These are phyloP conservation scores for Ptilonorhynchus violaceus DNA, from an alignment of 2,113 vertebrate species.

Conservation along the genomic window DNA sequence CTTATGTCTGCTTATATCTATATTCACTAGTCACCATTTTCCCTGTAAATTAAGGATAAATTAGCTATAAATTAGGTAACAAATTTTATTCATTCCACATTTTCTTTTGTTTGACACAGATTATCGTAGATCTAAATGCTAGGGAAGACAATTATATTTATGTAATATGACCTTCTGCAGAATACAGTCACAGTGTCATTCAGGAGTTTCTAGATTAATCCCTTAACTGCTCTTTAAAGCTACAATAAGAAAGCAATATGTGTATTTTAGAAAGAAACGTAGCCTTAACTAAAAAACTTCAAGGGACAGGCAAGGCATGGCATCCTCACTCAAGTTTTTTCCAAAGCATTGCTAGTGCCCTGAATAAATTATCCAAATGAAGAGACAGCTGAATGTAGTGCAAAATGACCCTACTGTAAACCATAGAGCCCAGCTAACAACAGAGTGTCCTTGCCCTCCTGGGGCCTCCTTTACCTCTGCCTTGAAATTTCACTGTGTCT, in stretches of 20 bases:
- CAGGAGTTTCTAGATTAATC: constrained; percentile 7
- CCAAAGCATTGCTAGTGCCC: neutral
- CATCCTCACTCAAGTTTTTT: neutral
- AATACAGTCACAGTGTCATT: neutral
- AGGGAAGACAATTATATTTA: constrained; percentile 26
- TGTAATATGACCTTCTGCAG: constrained; percentile 35
- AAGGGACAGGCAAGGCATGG: neutral
- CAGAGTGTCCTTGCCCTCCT: neutral
- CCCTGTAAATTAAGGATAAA: constrained; percentile 13
- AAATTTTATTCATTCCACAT: neutral
- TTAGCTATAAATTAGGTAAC: constrained; percentile 20
- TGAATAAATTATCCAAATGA: neutral
- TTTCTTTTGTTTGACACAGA: constrained; percentile 24
- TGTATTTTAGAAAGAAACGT: neutral
- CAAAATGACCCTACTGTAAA: neutral
- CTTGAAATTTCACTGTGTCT: neutral
- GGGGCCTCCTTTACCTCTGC: neutral
- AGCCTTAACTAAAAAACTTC: neutral
- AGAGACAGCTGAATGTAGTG: neutral
- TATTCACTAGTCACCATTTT: neutral
- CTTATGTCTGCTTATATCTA: neutral
- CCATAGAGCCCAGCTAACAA: neutral
- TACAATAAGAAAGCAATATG: neutral
- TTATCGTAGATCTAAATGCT: neutral
- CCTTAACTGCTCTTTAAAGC: neutral